These are phyloP conservation scores for Aphodius granarius DNA, from an alignment of 2,888 invertebrate genomes.

Conservation along the genomic window DNA sequence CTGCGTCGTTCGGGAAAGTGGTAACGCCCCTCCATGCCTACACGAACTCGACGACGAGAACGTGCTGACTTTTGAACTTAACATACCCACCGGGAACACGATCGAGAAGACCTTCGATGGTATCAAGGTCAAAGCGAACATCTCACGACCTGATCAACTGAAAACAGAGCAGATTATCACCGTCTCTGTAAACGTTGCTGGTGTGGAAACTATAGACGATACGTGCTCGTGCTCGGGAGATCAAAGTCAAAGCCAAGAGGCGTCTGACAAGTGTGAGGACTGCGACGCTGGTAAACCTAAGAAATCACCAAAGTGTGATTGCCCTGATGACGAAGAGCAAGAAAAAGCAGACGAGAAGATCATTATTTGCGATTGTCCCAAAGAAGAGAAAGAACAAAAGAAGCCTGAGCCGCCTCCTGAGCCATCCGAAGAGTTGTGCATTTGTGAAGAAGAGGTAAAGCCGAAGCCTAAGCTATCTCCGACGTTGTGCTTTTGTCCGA, in stretches of 20 bases:
- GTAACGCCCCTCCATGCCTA: constrained; percentile 39
- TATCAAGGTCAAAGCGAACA: constrained; percentile 15
- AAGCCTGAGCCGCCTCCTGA: neutral
- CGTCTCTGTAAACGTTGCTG: constrained; percentile 12
- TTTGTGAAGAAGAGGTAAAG: neutral
- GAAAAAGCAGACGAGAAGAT: constrained; percentile 18
- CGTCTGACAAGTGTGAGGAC: neutral
- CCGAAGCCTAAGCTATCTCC: too few species aligned
- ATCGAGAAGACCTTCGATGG: constrained; percentile 24
- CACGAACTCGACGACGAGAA: constrained; percentile 23
- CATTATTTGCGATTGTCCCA: too few species aligned
- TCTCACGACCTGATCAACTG: constrained; percentile 4
- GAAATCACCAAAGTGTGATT: neutral
- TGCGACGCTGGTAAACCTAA: neutral
- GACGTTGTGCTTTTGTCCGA: neutral
- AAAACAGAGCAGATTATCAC: constrained; percentile 10
- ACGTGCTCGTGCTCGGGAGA: neutral
- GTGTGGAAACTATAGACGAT: neutral
- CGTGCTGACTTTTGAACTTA: constrained; percentile 26
- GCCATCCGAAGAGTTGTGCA: neutral
- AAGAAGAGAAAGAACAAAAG: neutral
- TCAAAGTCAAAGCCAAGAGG: neutral
- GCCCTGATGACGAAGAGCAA: constrained; percentile 1
- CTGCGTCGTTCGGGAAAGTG: constrained; percentile 34
- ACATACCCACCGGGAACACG: constrained; percentile 12